These are phyloP conservation scores for Chironomus tepperi DNA, from an alignment of 1,140 invertebrate species.

Conservation along the genomic window DNA sequence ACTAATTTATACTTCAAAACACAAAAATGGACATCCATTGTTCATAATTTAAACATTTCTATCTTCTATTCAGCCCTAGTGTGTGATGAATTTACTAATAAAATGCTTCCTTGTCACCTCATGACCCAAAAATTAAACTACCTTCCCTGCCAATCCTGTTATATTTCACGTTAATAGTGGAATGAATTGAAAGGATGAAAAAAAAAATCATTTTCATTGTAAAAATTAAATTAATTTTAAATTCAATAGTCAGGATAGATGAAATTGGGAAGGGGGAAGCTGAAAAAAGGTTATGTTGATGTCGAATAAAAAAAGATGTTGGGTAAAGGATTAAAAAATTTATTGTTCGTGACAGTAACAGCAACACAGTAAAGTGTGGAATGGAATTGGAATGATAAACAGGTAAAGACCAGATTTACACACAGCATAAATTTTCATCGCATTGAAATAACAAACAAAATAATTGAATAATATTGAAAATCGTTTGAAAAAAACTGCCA, in stretches of 20 bases:
- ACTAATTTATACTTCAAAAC: too few relatives aligned
- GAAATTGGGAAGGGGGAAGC: not conserved
- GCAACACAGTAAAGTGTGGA: not conserved
- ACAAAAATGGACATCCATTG: too few relatives aligned
- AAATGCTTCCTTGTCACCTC: too few relatives aligned
- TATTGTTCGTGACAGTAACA: not conserved
- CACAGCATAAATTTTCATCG: not conserved
- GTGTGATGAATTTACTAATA: too few relatives aligned
- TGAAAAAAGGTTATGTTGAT: not conserved
- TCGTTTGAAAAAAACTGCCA: not conserved
- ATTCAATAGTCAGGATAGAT: not conserved
- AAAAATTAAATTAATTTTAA: slow-evolving; percentile 10
- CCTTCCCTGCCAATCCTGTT: too few relatives aligned
- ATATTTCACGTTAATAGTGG: too few relatives aligned
- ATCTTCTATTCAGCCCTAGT: too few relatives aligned
- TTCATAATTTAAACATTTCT: too few relatives aligned
- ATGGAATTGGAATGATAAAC: slow-evolving; percentile 2
- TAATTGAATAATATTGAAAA: slow-evolving; percentile 4
- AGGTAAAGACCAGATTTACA: not conserved
- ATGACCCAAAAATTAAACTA: too few relatives aligned
- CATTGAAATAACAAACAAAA: slow-evolving; percentile 6
- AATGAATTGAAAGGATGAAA: too few relatives aligned
- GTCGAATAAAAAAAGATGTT: not conserved
- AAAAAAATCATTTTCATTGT: not conserved
- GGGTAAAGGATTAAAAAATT: not conserved